Base-by-base conservation (phyloP, 2,113 vertebrate genomes). In the Siniperca chuatsi region DNA sequence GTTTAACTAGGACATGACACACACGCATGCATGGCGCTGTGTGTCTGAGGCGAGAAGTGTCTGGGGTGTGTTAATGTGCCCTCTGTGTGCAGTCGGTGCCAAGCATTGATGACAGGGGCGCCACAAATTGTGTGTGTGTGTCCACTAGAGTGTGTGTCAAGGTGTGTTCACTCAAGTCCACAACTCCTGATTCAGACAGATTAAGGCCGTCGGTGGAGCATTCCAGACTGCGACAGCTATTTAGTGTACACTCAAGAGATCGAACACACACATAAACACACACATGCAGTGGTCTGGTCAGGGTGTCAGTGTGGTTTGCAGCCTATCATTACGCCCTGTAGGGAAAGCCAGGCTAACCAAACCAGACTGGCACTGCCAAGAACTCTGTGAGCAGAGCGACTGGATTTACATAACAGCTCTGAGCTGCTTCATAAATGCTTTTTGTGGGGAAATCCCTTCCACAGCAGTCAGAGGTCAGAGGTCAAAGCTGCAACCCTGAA, bases 291-390 rank as follows among this genome's bases (percentile, higher is more conserved):
- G 90, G 88, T 93, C 58, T 81, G 89, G 68, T 80, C 79, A 74
- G 90, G 91, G 93, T 93, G 93, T 94, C 84, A 52, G 85, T 89
- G 91, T 58, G 91, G 93, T 90, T 91, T 90, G 77, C 79, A 92
- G 92, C 70, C 91, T 91, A 84, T 94, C 90, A 93, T 93, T 92
- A 93, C 20, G 69, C 86, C 90, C 90, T 80, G 81, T 66, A 78
- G 85, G 88, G 82, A 79, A 74, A 79, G 83, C 90, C 85, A 82
- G 86, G 64, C 83, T 92, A 84, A 93, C 90, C 91, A 62, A 83
- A 87, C 29, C 66, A 15, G 84, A 37, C 84, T 89, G 93, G 91
- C 89, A 93, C 73, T 79, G 89, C 92, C 92, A 90, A 87, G 78
- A 90, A 35, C 69, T 81, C 66, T 7, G 65, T 4, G 16, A 88